phyloP scores from a whole-genome alignment of 2,888 invertebrate species.

The Steinernema hermaphroditum region DNA sequence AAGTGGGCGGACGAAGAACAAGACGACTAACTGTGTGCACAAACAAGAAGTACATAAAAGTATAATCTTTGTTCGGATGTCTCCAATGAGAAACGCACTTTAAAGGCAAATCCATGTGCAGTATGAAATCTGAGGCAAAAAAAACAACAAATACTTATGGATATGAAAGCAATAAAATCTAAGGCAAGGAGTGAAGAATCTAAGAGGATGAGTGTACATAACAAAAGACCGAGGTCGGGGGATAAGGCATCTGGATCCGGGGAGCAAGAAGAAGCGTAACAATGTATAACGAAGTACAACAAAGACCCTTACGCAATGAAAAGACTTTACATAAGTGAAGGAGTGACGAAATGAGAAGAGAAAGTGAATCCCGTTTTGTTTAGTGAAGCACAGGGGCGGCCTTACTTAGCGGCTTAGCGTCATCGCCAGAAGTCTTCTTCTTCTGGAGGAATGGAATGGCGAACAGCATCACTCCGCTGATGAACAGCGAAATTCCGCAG shows the following conservation, averaged over 20 bases:
- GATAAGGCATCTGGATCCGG: background rate
- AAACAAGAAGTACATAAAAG: background rate
- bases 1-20: slow-evolving; percentile 2
- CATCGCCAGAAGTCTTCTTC: background rate
- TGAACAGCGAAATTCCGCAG: slow-evolving; percentile 73
- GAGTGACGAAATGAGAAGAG: background rate
- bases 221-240: slow-evolving; percentile 13
- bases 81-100: slow-evolving; percentile 6
- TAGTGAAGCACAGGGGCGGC: background rate
- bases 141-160: background rate
- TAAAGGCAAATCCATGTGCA: slow-evolving; percentile 20
- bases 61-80: slow-evolving; percentile 15
- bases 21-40: background rate
- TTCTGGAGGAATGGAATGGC: slow-evolving; percentile 54
- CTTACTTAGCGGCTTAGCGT: slow-evolving; percentile 2
- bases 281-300: background rate
- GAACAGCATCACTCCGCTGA: slow-evolving; percentile 61
- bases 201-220: slow-evolving; percentile 14
- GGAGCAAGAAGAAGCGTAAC: background rate
- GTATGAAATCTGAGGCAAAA: slow-evolving; percentile 5
- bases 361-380: slow-evolving; percentile 7
- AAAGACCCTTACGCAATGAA: background rate
- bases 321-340: slow-evolving; percentile 23
- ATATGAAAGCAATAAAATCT: slow-evolving; percentile 1
- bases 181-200: slow-evolving; percentile 9